Conservation (phyloP, 2,888 invertebrate species). For the Eurois occulta region DNA sequence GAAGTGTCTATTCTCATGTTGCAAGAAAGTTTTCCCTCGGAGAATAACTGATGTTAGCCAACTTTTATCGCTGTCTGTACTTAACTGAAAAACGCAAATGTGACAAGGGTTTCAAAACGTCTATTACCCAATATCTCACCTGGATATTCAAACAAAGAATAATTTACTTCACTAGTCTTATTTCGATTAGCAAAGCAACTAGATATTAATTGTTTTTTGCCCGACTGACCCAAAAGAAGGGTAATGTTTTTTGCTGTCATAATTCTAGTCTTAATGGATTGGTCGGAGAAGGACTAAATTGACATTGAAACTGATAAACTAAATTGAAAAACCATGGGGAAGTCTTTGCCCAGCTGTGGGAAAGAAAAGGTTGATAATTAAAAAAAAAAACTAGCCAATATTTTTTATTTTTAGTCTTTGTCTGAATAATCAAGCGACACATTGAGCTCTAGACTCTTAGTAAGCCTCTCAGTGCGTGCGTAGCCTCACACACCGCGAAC, state of each 20-base stretch:
- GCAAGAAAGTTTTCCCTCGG: not conserved
- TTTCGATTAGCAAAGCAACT: not conserved
- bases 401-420: too few species aligned
- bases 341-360: not conserved
- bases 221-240: not conserved
- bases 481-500: constrained; percentile 63
- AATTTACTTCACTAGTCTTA: not conserved
- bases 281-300: not conserved
- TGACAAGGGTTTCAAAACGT: constrained; percentile 5
- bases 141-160: constrained; percentile 22
- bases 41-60: not conserved
- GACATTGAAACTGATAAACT: too few species aligned
- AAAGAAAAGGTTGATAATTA: not conserved
- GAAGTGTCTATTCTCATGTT: not conserved
- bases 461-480: constrained; percentile 62
- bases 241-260: not conserved
- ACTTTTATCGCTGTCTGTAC: not conserved
- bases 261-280: not conserved
- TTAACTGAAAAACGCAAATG: constrained; percentile 1
- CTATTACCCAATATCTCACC: not conserved
- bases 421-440: not conserved
- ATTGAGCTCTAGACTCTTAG: constrained; percentile 13
- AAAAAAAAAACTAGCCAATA: not conserved
- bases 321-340: too few species aligned
- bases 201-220: not conserved